phyloP scores from a whole-genome alignment of 1,140 invertebrate genomes.

The Trissolcus basalis region DNA sequence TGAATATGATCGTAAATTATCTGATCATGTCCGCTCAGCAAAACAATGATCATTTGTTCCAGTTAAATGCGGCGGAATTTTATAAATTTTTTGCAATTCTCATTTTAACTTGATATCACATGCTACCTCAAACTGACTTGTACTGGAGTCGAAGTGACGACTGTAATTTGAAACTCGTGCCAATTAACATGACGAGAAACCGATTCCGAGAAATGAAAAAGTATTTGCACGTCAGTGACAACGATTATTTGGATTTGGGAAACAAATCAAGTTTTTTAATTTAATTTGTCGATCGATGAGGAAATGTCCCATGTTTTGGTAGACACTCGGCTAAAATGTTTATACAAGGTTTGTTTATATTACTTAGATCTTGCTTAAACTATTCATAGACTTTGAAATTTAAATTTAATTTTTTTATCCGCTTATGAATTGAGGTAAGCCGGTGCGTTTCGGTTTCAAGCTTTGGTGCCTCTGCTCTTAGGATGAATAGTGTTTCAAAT shows the following conservation, averaged over 20 bases:
- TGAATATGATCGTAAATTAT: conserved; percentile 8
- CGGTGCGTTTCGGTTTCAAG: conserved; percentile 8
- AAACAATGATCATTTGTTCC: conserved; percentile 1
- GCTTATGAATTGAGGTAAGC: conserved; percentile 4
- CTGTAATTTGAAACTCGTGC: conserved; percentile 1
- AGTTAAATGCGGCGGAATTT: neutral
- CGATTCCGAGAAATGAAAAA: conserved; percentile 15
- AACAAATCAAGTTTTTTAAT: no score
- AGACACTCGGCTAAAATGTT: conserved; percentile 70
- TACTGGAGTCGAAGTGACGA: conserved; percentile 16
- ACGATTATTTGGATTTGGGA: conserved; percentile 62
- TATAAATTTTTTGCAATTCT: conserved; percentile 5
- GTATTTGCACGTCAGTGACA: conserved; percentile 62
- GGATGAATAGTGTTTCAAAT: conserved; percentile 6
- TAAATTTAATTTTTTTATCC: no score
- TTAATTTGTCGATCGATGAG: conserved; percentile 74
- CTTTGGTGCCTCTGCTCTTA: conserved; percentile 10
- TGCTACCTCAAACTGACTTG: conserved; percentile 2
- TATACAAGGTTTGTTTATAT: no score
- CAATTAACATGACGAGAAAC: conserved; percentile 4
- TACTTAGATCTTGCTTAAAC: no score
- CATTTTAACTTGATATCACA: conserved; percentile 10
- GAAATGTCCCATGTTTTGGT: conserved; percentile 76
- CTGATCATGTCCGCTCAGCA: conserved; percentile 1
- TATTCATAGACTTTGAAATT: no score